Percentiles rank a stretch among this genome's conserved stretches.
Conservation (phyloP, 92 coral and sea anemone genomes). For the Umimayanthus kanabou region DNA sequence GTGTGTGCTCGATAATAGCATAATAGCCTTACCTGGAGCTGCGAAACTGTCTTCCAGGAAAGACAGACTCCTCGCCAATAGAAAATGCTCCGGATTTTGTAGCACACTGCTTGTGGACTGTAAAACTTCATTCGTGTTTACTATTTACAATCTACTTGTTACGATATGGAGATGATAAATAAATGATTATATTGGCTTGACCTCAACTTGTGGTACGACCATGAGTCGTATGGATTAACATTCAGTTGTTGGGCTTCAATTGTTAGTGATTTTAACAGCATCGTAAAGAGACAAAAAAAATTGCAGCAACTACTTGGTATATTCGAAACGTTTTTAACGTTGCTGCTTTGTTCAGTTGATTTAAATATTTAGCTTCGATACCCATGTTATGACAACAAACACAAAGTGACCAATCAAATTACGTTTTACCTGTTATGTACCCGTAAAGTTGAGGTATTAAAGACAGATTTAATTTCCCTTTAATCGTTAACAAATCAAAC, state of each 20-base stretch:
- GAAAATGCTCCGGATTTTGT: neutral
- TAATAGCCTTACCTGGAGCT: neutral
- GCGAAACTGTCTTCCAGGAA: neutral
- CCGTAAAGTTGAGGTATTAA: neutral
- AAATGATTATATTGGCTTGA: conserved; percentile 6
- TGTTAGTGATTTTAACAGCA: too few relatives aligned
- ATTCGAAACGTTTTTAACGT: neutral
- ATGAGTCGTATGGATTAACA: neutral
- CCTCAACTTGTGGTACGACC: conserved; percentile 25
- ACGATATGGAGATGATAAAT: conserved; percentile 1
- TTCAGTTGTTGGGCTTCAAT: neutral
- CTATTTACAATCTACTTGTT: neutral
- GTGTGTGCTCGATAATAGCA: neutral
- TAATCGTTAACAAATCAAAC: neutral
- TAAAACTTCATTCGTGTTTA: neutral
- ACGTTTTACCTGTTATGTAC: conserved; percentile 8
- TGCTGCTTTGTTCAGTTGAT: neutral
- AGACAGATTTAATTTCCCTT: neutral
- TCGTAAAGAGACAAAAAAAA: neutral
- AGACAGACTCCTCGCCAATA: neutral
- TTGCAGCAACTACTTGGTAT: too few relatives aligned
- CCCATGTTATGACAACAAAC: neutral
- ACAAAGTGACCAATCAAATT: neutral
- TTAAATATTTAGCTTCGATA: neutral
- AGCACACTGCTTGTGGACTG: neutral